Evolutionary conservation across 2,888 invertebrate species (phyloP).

Genomic region (Protodeltote pygarga): DNA sequence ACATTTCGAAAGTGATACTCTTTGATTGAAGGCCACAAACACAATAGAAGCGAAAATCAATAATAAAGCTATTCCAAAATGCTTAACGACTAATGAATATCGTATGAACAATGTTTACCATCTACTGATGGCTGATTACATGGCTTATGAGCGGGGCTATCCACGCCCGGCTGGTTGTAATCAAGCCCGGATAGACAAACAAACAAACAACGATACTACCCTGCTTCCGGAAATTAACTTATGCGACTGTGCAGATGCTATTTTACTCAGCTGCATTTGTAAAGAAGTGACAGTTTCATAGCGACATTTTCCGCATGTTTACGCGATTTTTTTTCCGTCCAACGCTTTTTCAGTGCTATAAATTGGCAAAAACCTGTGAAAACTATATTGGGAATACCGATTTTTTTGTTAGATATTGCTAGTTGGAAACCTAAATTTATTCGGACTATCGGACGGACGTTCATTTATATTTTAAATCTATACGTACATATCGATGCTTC

Average conservation of each 20-base stretch:
- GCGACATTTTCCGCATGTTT: not conserved
- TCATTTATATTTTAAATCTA: too few relatives aligned
- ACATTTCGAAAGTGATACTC: conserved; percentile 2
- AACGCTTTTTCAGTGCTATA: conserved; percentile 7
- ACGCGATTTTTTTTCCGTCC: not conserved
- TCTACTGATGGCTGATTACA: conserved; percentile 52
- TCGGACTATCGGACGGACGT: too few relatives aligned
- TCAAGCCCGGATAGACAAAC: conserved; percentile 51
- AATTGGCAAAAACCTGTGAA: conserved; percentile 18
- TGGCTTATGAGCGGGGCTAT: conserved; percentile 39
- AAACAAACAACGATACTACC: conserved; percentile 32
- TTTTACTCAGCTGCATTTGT: conserved; percentile 14
- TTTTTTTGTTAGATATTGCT: conserved; percentile 10
- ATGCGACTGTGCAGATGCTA: conserved; percentile 28
- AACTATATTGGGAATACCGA: conserved; percentile 1
- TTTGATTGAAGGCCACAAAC: conserved; percentile 13
- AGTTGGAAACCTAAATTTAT: conserved; percentile 14
- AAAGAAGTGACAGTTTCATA: conserved; percentile 14
- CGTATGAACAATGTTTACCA: conserved; percentile 57
- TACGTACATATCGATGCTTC: too few relatives aligned
- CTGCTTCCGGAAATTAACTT: conserved; percentile 45
- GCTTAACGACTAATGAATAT: conserved; percentile 55
- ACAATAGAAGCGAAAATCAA: conserved; percentile 43
- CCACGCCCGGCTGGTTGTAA: conserved; percentile 38
- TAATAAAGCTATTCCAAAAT: conserved; percentile 50